These are phyloP conservation scores for Karalla daura DNA, from an alignment of 2,797 vertebrate genomes.

Conservation along the genomic window DNA sequence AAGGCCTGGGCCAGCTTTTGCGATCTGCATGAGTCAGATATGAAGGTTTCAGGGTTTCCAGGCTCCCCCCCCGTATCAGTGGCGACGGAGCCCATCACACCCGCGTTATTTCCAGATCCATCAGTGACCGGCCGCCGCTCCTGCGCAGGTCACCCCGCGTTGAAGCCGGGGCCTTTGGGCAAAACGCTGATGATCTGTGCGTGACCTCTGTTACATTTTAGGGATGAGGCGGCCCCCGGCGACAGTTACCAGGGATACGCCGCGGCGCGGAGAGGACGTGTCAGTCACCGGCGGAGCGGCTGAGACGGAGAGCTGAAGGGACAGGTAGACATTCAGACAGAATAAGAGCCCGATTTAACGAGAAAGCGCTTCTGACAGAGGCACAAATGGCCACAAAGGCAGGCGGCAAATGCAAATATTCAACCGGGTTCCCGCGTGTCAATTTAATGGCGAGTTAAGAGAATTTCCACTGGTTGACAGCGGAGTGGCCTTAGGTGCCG, in stretches of 20 bases:
- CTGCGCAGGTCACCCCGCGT: constrained; percentile 62
- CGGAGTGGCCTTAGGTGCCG: constrained; percentile 26
- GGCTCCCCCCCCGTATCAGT: neutral
- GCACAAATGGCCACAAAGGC: constrained; percentile 51
- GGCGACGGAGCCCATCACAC: constrained; percentile 43
- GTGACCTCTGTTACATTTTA: constrained; percentile 72
- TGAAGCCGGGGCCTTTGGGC: constrained; percentile 66
- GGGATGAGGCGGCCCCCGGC: constrained; percentile 64
- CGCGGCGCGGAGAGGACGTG: constrained; percentile 57
- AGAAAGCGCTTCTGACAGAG: constrained; percentile 46
- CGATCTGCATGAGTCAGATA: neutral
- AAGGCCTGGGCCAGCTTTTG: too few relatives aligned
- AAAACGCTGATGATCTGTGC: constrained; percentile 69
- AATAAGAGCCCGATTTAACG: constrained; percentile 38
- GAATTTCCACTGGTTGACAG: constrained; percentile 26
- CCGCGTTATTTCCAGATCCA: constrained; percentile 50
- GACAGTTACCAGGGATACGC: constrained; percentile 71
- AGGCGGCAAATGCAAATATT: constrained; percentile 28
- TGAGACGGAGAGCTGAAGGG: constrained; percentile 41
- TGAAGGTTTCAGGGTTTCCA: neutral
- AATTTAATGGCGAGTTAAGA: constrained; percentile 20
- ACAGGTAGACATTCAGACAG: constrained; percentile 52
- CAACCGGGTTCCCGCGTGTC: neutral
- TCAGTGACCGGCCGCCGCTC: constrained; percentile 43
- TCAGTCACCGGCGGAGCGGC: constrained; percentile 49